Percentiles rank a stretch among this genome's conserved stretches.
Conservation (phyloP, 2,888 invertebrate species). For the Embidobia sp. region DNA sequence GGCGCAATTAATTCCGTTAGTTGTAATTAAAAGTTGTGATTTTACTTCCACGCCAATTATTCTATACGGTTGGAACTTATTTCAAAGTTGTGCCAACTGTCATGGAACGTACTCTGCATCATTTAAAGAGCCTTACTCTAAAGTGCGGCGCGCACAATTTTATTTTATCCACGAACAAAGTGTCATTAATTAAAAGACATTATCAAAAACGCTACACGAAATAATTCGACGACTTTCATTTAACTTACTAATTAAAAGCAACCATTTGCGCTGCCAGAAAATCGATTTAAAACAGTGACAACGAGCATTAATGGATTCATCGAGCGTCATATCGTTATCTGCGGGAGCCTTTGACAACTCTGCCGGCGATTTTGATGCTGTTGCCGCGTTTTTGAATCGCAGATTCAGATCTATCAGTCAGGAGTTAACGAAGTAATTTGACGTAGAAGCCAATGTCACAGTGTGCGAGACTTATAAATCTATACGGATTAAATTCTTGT, state of each 20-base stretch:
- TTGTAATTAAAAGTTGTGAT: not conserved
- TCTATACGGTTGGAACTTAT: not conserved
- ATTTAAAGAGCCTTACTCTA: no score
- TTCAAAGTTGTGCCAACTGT: not conserved
- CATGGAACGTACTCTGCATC: not conserved
- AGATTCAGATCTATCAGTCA: conserved; percentile 8
- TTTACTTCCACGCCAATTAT: not conserved
- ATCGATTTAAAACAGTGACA: no score
- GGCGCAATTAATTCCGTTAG: not conserved
- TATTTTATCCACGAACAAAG: not conserved
- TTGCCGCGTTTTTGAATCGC: no score
- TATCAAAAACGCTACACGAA: not conserved
- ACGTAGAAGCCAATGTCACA: not conserved
- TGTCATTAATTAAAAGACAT: not conserved
- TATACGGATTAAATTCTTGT: conserved; percentile 27
- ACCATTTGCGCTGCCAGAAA: no score
- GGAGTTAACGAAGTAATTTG: conserved; percentile 3
- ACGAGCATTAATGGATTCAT: no score
- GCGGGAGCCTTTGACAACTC: no score
- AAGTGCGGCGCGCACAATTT: not conserved
- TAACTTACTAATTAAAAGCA: no score
- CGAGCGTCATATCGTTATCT: no score
- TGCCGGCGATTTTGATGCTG: no score
- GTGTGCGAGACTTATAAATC: conserved; percentile 12
- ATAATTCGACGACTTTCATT: no score